A percentile compares a stretch with the other conserved stretches of the same genome.
Conservation (phyloP, 2,888 invertebrate genomes). For the Hirtodrosophila histrioides region DNA sequence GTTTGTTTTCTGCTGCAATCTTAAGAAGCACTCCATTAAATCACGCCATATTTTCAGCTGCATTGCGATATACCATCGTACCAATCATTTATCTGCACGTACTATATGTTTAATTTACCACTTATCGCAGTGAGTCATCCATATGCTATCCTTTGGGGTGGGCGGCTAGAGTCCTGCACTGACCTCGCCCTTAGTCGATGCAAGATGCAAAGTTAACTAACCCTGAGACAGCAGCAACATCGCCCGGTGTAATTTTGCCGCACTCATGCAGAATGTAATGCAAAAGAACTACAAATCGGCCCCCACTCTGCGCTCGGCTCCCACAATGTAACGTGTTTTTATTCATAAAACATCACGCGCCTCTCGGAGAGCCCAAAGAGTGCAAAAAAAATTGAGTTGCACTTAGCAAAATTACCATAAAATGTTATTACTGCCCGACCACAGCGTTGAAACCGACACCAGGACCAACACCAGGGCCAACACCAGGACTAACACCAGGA, state of each 20-base stretch:
- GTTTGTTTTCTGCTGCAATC: neutral
- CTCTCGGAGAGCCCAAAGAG: conserved; percentile 20
- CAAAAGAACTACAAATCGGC: conserved; percentile 7
- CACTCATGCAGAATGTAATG: conserved; percentile 10
- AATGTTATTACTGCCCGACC: conserved; percentile 56
- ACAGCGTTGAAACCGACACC: conserved; percentile 15
- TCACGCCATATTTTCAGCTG: conserved; percentile 6
- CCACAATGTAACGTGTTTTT: conserved; percentile 51
- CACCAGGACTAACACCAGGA: neutral
- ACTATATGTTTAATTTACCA: conserved; percentile 4
- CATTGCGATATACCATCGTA: neutral
- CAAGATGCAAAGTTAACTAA: conserved; percentile 35
- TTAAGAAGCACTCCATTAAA: conserved; percentile 2
- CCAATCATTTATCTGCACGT: conserved; percentile 13
- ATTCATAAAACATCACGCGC: conserved; percentile 68
- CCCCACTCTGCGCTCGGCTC: conserved; percentile 11
- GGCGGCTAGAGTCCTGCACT: conserved; percentile 7
- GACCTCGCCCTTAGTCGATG: conserved; percentile 29
- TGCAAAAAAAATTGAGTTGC: conserved; percentile 52
- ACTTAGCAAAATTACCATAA: conserved; percentile 77
- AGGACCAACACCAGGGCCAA: neutral
- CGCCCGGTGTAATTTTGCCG: conserved; percentile 10
- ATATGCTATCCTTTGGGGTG: neutral
- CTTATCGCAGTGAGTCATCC: conserved; percentile 30
- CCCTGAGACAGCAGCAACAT: conserved; percentile 15